Base-by-base conservation (phyloP, 2,113 vertebrate species). In the Mionectes macconnelli region DNA sequence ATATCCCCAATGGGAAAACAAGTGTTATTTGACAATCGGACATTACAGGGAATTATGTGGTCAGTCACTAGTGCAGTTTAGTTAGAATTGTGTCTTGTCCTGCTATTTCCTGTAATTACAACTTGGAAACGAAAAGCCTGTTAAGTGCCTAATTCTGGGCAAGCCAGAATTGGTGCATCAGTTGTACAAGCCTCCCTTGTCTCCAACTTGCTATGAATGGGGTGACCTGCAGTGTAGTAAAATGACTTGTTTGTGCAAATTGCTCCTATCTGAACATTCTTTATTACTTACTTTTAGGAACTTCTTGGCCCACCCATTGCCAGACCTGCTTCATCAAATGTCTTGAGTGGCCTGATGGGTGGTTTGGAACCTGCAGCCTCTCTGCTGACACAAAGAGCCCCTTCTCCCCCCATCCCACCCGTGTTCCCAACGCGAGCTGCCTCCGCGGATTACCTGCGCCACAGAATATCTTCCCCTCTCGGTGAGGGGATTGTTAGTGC, bases 361-460 rank as follows among this genome's bases (percentile, higher is more conserved):
- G 98, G 96, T 49, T 91, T 99, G 94, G 99, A 99, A 14, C 97
- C 98, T 57, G 90, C 98, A 31, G 88, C 98, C 44, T 91, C 98
- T 40, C 94, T 98, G 50, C 95, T 99, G 55, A 90, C 97, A 42
- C 99, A 99, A 35, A 98, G 99, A 80, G 98, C 98, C 47, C 98
- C 99, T 1, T 99, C 99, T 45, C 99, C 98, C n/a, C 98, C 99
- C 9, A 74, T 98, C 7, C 93, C 98, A 12, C 90, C 98, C 3
- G 98, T 98, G 52, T 99, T 99, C 94, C 98, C 98, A 39, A 97
- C 98, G 31, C 98, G 99, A 92, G 98, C 99, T 12, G 98, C 98
- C 21, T 99, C 99, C 1, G 99, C 99, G 3, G 99, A 99, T 89
- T 99, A 99, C 95, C 98, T 99, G 95, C 98, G 97, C 72, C 98